Evolutionary conservation across 2,113 vertebrate genomes (phyloP).

Genomic region (Gulo gulo): DNA sequence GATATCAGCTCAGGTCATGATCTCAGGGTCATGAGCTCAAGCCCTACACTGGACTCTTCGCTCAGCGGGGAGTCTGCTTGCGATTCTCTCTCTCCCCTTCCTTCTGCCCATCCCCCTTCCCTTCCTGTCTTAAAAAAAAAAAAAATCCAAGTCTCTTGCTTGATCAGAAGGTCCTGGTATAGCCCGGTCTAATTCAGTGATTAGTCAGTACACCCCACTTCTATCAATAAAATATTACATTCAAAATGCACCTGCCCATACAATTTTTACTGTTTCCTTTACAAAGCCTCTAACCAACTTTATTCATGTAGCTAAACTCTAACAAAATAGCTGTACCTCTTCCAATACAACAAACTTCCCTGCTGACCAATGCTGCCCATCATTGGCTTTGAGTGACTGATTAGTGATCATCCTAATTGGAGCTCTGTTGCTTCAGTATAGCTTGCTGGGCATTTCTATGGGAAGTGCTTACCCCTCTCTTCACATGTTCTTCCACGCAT

Average conservation of each 20-base stretch:
- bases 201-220: background rate
- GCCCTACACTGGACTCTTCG: background rate
- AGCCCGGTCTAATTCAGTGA: background rate
- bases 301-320: background rate
- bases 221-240: background rate
- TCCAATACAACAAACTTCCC: background rate
- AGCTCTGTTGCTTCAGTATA: background rate
- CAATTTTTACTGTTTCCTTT: background rate
- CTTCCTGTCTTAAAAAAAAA: background rate
- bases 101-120: background rate
- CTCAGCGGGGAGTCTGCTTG: background rate
- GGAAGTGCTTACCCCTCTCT: background rate
- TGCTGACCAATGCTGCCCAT: background rate
- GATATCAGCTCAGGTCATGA: background rate
- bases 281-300: background rate
- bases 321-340: background rate
- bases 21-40: background rate
- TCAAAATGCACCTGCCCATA: background rate
- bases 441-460: background rate
- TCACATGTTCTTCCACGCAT: background rate
- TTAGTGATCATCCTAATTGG: background rate
- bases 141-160: background rate
- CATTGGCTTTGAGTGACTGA: background rate
- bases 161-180: background rate
- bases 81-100: background rate